Evolutionary conservation across 2,888 invertebrate genomes (phyloP).

Genomic region (Sphaeridia pumilis): DNA sequence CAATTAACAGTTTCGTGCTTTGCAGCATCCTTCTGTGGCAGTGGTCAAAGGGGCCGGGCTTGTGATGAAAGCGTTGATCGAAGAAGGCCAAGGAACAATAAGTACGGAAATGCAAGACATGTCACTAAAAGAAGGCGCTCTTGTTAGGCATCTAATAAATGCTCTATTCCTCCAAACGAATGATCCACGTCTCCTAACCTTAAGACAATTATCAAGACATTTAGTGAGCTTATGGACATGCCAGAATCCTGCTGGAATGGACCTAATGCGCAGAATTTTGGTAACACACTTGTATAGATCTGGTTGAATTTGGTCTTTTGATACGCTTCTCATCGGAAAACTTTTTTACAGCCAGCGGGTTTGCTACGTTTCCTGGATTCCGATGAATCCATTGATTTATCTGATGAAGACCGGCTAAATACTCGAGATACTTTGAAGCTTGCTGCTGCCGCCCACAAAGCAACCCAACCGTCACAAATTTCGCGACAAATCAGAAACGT

Average conservation of each 20-base stretch:
- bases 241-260: conserved; percentile 82
- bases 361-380: conserved; percentile 80
- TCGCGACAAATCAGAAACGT: conserved; percentile 35
- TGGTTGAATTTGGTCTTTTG: too few species aligned
- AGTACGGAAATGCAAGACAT: conserved; percentile 90
- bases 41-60: conserved; percentile 97
- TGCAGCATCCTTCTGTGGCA: conserved; percentile 87
- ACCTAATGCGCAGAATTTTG: conserved; percentile 72
- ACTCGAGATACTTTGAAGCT: conserved; percentile 90
- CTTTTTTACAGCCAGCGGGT: conserved; percentile 66
- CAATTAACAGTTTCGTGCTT: not conserved
- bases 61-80: conserved; percentile 93
- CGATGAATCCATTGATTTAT: conserved; percentile 65
- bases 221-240: conserved; percentile 92
- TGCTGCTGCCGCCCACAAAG: conserved; percentile 44
- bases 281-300: conserved; percentile 46
- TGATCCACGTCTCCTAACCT: conserved; percentile 71
- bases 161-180: conserved; percentile 66
- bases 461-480: conserved; percentile 30
- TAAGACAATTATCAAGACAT: conserved; percentile 84
- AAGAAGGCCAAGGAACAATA: conserved; percentile 87
- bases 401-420: conserved; percentile 50
- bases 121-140: conserved; percentile 89
- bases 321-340: not conserved
- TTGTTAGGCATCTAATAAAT: conserved; percentile 80